A percentile compares a stretch with the other conserved stretches of the same genome.
These are phyloP conservation scores for Gnathochromis pfefferi DNA, from an alignment of 2,113 vertebrate genomes.

Conservation along the genomic window DNA sequence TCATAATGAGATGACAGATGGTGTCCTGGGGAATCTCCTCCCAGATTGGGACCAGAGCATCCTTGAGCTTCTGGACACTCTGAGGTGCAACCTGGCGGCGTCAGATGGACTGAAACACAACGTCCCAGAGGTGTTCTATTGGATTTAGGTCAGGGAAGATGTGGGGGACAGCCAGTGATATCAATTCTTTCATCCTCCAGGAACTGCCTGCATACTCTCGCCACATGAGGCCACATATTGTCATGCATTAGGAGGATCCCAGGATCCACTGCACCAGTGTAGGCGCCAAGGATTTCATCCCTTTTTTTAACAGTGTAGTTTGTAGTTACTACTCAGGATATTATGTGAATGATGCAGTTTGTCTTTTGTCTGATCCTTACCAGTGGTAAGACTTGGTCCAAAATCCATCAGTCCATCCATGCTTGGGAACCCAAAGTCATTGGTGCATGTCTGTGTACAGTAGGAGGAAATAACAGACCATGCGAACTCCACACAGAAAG, in stretches of 20 bases:
- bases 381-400: neutral
- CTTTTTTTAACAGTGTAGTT: too few relatives aligned
- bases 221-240: neutral
- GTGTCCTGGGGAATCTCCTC: neutral
- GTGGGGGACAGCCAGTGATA: neutral
- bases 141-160: neutral
- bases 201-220: neutral
- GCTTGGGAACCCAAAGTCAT: accelerated
- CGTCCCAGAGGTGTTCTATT: neutral
- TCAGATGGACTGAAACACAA: neutral
- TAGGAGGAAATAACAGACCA: neutral
- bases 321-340: neutral
- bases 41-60: neutral
- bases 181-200: neutral
- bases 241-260: neutral
- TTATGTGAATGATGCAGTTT: neutral
- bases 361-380: neutral
- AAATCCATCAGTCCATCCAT: neutral
- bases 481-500: neutral
- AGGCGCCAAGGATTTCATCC: neutral
- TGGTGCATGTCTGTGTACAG: neutral
- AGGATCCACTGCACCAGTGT: neutral
- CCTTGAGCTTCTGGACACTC: neutral
- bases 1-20: neutral
- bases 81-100: neutral